These are phyloP conservation scores for Amphimedon queenslandica DNA, from an alignment of 37 sponge, comb jelly and placozoan genomes.

Conservation along the genomic window DNA sequence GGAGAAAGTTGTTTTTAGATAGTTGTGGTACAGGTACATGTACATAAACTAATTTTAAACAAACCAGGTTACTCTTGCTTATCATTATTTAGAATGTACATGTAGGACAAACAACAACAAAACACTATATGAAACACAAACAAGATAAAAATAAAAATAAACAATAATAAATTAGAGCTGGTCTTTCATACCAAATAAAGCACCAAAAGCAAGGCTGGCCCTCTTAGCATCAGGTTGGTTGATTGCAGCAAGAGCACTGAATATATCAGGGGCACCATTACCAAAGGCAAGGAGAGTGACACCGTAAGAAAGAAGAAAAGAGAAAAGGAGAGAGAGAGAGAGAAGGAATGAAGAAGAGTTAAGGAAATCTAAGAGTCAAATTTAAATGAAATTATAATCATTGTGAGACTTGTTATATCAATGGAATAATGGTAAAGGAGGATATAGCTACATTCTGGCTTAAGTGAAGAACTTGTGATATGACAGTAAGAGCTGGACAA, in stretches of 20 bases:
- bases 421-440: background rate
- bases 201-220: conserved; percentile 91
- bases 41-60: too few species aligned
- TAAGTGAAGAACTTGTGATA: conserved; percentile 77
- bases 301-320: conserved; percentile 30
- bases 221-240: conserved; percentile 46
- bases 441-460: conserved; percentile 95
- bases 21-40: too few species aligned
- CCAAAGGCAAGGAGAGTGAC: conserved; percentile 96
- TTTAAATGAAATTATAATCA: background rate
- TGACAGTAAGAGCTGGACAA: conserved; percentile 89
- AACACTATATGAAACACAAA: background rate
- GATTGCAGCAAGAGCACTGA: conserved; percentile 88
- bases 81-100: background rate
- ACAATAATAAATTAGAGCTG: background rate
- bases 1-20: too few species aligned
- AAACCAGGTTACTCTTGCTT: too few species aligned
- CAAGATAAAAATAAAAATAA: background rate
- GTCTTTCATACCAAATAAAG: conserved; percentile 72
- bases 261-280: conserved; percentile 97
- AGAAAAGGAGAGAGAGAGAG: background rate
- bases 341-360: background rate
- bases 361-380: background rate
- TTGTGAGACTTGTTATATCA: background rate
- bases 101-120: background rate